A percentile compares a stretch with the other conserved stretches of the same genome.
These are phyloP conservation scores for Apodemus sylvaticus DNA, from an alignment of 2,113 vertebrate species.

Conservation along the genomic window DNA sequence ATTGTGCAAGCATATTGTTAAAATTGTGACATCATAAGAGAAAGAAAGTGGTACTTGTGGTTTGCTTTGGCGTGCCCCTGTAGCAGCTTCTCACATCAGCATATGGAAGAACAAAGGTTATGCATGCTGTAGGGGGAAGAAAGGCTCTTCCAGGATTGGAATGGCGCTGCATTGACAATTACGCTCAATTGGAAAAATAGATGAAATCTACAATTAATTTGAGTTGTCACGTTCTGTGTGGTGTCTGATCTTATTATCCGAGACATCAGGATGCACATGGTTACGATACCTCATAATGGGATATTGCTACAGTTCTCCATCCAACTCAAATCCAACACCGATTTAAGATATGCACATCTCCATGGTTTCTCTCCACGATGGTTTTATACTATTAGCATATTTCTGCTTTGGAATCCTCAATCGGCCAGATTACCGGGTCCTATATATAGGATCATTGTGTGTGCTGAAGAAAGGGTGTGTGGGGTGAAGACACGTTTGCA, in stretches of 20 bases:
- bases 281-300: slow-evolving; percentile 49
- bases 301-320: neutral
- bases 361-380: neutral
- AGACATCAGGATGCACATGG: slow-evolving; percentile 6
- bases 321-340: neutral
- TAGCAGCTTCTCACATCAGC: slow-evolving; percentile 39
- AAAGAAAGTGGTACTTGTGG: slow-evolving; percentile 65
- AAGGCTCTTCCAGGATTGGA: slow-evolving; percentile 58
- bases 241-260: slow-evolving; percentile 63
- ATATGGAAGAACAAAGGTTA: slow-evolving; percentile 71
- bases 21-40: slow-evolving; percentile 37
- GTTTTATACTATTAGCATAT: neutral
- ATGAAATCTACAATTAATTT: slow-evolving; percentile 68
- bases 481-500: neutral
- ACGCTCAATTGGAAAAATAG: slow-evolving; percentile 72
- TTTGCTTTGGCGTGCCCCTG: slow-evolving; percentile 41
- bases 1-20: neutral
- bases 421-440: neutral
- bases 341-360: slow-evolving; percentile 16
- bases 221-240: slow-evolving; percentile 63
- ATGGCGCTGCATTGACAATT: slow-evolving; percentile 47
- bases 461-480: neutral
- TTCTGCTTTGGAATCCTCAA: slow-evolving; percentile 15
- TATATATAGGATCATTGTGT: neutral
- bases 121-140: slow-evolving; percentile 64